Conservation (phyloP, 2,113 vertebrate genomes). For the Hemicordylus capensis region DNA sequence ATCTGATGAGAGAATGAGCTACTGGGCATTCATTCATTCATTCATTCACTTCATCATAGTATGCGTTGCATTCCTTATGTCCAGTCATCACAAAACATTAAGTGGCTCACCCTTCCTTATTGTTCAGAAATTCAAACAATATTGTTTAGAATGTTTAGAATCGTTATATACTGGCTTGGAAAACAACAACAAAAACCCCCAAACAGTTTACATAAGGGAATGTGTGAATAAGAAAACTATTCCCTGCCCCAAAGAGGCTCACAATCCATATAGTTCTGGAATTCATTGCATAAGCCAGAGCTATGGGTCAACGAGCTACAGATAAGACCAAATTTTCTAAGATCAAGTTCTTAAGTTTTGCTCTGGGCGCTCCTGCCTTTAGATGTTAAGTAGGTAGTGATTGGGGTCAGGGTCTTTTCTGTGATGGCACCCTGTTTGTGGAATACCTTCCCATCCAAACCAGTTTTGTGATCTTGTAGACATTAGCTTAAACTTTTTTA, state of each 20-base stretch:
- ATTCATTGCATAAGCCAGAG: background rate
- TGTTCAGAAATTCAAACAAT: background rate
- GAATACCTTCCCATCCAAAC: background rate
- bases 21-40: accelerated
- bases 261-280: background rate
- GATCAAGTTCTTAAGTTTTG: background rate
- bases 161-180: too few species aligned
- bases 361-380: too few species aligned
- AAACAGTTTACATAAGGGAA: too few species aligned
- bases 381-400: background rate
- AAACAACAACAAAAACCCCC: too few species aligned
- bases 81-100: background rate
- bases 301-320: background rate
- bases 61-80: background rate
- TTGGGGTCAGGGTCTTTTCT: background rate
- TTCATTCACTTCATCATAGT: background rate
- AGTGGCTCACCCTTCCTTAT: background rate
- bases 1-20: background rate
- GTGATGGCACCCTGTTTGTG: background rate
- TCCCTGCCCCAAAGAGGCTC: too few species aligned
- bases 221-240: too few species aligned
- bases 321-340: too few species aligned
- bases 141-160: too few species aligned
- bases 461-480: too few species aligned
- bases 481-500: background rate